Base-by-base conservation (phyloP, 2,797 vertebrate species). In the Agapornis canus region DNA sequence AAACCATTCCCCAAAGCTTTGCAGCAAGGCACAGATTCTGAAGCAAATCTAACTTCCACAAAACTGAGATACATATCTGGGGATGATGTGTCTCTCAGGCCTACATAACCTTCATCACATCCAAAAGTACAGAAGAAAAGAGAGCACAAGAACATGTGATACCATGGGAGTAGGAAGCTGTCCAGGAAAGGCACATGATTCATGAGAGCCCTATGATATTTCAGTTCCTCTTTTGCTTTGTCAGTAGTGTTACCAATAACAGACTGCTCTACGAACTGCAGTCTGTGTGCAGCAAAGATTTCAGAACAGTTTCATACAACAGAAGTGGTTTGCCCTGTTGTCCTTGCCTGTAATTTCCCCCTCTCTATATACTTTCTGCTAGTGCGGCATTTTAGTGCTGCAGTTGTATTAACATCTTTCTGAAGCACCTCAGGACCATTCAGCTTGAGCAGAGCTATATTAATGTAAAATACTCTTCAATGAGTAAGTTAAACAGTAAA, bases 401-500 rank as follows among this genome's bases (percentile, higher is more conserved):
- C 83, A 39, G 32, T 93, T 90, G 35, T 35, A 91, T 93, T 96
- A 94, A 57, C 69, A 69, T 48, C 75, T 69, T 93, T 88, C 37
- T 11, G 5, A 94, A 92, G 87, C 5, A 10, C 93, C 94, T 92
- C 89, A 70, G 78, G 78, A 95, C 42, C 83, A 91, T 90, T 94
- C 88, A 93, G 47, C 70, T 80, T 84, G 52, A 91, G 81, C 93
- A 91, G 83, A 71, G 29, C 70, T 93, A 65, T 81, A 92, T 90
- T 94, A 93, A 81, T 70, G 49, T 78, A 96, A 96, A 95, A 95
- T 93, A 94, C 86, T 94, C 76, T 94, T 91, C 23, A 27, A 76
- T 93, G 77, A 90, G 86, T 71, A 89, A 89, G 86, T 95, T 96
- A 94, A 95, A 90, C 84, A 92, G 86, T 82, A 95, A 95, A 93